Percentiles rank a stretch among this genome's conserved stretches.
Evolutionary conservation across 1,140 invertebrate species (phyloP).

Genomic region (Heterodera carotae): DNA sequence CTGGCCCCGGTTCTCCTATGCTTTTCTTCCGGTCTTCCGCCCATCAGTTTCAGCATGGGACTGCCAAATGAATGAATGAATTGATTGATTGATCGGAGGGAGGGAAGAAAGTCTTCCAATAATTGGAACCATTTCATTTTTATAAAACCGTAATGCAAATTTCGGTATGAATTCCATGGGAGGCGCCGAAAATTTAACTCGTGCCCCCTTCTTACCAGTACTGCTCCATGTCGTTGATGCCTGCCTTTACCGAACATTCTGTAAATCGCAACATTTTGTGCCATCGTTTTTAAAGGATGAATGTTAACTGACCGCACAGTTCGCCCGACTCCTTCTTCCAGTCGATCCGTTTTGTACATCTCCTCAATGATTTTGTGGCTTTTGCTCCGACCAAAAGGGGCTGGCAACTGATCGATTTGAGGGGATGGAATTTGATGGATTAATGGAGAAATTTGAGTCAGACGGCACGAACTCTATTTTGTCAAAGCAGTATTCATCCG

Average conservation of each 20-base stretch:
- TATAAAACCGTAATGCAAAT: no score
- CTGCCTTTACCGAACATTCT: constrained; percentile 57
- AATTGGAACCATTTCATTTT: background rate
- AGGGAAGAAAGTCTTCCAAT: no score
- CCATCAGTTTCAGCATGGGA: constrained; percentile 31
- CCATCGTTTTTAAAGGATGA: background rate
- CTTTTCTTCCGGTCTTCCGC: constrained; percentile 2
- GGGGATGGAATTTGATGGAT: background rate
- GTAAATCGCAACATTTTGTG: background rate
- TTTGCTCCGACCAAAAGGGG: constrained; percentile 55
- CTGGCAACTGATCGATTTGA: constrained; percentile 47
- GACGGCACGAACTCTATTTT: constrained; percentile 43
- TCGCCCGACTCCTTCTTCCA: constrained; percentile 60
- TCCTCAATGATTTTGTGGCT: constrained; percentile 51
- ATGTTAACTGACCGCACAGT: constrained; percentile 37
- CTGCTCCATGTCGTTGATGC: constrained; percentile 33
- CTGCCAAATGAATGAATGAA: background rate
- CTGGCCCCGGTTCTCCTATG: background rate
- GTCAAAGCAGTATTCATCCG: constrained; percentile 55
- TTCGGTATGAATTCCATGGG: no score
- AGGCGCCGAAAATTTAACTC: no score
- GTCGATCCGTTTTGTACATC: constrained; percentile 51
- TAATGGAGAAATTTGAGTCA: background rate
- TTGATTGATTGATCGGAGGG: no score
- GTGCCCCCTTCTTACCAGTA: constrained; percentile 18